These are phyloP conservation scores for Collichthys lucidus DNA, from an alignment of 2,113 vertebrate species.

Conservation along the genomic window DNA sequence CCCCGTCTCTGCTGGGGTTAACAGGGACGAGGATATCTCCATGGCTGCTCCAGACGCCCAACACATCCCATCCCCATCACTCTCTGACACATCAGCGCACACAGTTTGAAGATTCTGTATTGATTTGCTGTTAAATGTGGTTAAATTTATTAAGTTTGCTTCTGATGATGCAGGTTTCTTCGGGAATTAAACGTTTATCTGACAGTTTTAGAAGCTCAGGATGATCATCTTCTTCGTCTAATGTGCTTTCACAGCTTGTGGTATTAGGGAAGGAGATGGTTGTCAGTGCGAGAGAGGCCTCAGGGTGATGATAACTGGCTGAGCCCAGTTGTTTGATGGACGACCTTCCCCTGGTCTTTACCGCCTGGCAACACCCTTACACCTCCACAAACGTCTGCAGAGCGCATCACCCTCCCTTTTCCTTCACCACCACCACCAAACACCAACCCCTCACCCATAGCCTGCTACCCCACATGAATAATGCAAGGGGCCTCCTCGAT, in stretches of 20 bases:
- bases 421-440: not conserved
- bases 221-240: not conserved
- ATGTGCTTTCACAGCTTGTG: conserved; percentile 3
- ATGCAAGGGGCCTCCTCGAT: conserved; percentile 76
- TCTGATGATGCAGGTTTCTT: conserved; percentile 20
- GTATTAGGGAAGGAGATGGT: not conserved
- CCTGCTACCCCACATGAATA: conserved; percentile 77
- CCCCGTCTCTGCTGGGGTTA: conserved; percentile 65
- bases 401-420: not conserved
- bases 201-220: not conserved
- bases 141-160: conserved; percentile 12
- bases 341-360: conserved; percentile 59
- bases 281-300: conserved; percentile 14
- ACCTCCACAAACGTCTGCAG: conserved; percentile 52
- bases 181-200: not conserved
- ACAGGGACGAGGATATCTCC: conserved; percentile 58
- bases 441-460: conserved; percentile 39
- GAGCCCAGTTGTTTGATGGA: conserved; percentile 38
- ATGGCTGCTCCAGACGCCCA: conserved; percentile 19
- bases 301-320: conserved; percentile 27
- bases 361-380: conserved; percentile 64
- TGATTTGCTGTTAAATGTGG: conserved; percentile 55
- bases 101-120: conserved; percentile 30
- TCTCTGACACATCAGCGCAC: conserved; percentile 27
- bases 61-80: conserved; percentile 50